A percentile compares a stretch with the other conserved stretches of the same genome.
phyloP scores from a whole-genome alignment of 2,797 vertebrate genomes.

The Hemibagrus guttatus region DNA sequence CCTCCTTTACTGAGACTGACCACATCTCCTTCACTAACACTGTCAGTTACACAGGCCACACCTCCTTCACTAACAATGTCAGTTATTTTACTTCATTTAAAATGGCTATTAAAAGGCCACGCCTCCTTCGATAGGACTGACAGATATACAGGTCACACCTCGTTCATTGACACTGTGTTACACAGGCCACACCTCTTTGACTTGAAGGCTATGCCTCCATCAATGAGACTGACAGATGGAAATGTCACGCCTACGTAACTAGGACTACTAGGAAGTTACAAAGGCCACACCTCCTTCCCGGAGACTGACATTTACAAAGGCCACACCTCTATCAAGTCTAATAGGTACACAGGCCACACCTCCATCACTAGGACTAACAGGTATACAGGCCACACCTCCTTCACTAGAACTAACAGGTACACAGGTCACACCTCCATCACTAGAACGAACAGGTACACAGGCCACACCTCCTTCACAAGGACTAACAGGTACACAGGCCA shows the following conservation, averaged over 20 bases:
- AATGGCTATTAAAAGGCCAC: too few species aligned
- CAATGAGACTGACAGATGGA: neutral
- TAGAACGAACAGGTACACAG: neutral
- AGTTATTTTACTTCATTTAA: too few species aligned
- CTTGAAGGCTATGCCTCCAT: neutral
- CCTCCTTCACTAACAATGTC: neutral
- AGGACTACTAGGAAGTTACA: neutral
- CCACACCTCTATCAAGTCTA: neutral
- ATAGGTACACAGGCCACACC: neutral
- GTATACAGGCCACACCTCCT: neutral
- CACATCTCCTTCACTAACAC: neutral
- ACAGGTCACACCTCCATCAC: neutral
- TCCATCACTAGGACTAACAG: neutral
- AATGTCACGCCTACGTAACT: neutral
- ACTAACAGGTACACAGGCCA: neutral
- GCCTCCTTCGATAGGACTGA: neutral
- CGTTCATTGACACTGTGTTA: too few species aligned
- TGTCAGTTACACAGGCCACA: neutral
- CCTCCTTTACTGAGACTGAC: too few species aligned
- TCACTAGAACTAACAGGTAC: neutral
- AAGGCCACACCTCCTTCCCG: neutral
- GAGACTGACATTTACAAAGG: neutral
- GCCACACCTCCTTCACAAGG: neutral
- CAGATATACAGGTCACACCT: neutral
- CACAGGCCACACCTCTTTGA: neutral